These are phyloP conservation scores for Allobates femoralis DNA, from an alignment of 2,797 vertebrate genomes.

Conservation along the genomic window DNA sequence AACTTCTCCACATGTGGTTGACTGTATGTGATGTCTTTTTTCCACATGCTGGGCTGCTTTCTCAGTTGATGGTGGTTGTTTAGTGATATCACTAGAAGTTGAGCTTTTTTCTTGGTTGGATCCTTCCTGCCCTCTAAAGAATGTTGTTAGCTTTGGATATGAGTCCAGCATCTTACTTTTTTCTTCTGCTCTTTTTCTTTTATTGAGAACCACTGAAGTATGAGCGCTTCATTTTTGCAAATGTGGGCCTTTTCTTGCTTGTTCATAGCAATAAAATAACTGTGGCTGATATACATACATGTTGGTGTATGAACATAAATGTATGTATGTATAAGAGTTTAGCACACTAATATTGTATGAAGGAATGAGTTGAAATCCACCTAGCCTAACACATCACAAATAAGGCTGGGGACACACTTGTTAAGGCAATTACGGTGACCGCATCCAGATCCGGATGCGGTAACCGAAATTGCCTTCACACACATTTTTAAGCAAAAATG, in stretches of 20 bases:
- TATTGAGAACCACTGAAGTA: not conserved
- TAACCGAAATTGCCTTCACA: no score
- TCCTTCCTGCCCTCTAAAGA: not conserved
- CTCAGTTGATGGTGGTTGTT: not conserved
- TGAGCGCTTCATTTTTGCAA: not conserved
- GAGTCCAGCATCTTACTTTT: not conserved
- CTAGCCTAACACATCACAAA: no score
- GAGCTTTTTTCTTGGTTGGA: not conserved
- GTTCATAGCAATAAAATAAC: no score
- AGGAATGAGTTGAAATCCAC: no score
- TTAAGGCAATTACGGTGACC: no score
- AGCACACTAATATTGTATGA: no score
- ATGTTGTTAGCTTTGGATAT: not conserved
- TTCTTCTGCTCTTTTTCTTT: not conserved
- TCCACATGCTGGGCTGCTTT: not conserved
- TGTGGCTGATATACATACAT: no score
- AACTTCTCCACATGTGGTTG: not conserved
- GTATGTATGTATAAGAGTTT: no score
- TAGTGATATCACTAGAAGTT: not conserved
- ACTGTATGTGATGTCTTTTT: not conserved
- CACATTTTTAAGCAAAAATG: no score
- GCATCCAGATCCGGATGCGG: no score
- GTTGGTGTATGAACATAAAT: no score
- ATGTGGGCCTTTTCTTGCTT: not conserved
- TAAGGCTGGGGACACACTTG: no score